Percentiles rank a stretch among this genome's conserved stretches.
These are phyloP conservation scores for Melopsittacus undulatus DNA, from an alignment of 2,797 vertebrate genomes.

Conservation along the genomic window DNA sequence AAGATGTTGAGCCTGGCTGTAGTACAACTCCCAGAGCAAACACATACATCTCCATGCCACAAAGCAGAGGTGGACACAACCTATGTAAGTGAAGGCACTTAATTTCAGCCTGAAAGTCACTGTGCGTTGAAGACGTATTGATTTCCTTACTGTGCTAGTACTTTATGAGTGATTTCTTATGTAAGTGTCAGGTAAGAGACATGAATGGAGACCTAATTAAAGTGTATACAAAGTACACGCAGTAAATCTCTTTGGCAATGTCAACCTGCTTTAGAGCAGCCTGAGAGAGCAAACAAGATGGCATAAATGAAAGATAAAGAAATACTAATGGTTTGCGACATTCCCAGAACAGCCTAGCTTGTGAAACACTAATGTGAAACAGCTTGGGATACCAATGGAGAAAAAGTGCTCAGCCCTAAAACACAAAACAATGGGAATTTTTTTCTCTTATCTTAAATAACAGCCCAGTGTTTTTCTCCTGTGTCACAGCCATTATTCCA, in stretches of 20 bases:
- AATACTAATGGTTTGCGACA: neutral
- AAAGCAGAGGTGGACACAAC: neutral
- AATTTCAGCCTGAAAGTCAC: constrained; percentile 53
- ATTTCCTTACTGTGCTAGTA: constrained; percentile 18
- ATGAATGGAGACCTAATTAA: constrained; percentile 68
- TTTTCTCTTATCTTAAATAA: constrained; percentile 5
- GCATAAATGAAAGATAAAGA: constrained; percentile 57
- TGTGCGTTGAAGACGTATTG: neutral
- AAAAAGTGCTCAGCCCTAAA: neutral
- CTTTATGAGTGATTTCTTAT: constrained; percentile 70
- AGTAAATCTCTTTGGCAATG: constrained; percentile 63
- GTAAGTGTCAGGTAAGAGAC: constrained; percentile 55
- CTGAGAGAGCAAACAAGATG: constrained; percentile 41
- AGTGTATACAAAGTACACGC: constrained; percentile 17
- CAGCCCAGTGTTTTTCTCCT: neutral
- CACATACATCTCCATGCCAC: neutral
- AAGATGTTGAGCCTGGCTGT: neutral
- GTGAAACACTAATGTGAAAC: neutral
- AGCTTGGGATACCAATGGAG: neutral
- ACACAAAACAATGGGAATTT: neutral
- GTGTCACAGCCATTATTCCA: neutral
- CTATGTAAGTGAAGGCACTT: constrained; percentile 25
- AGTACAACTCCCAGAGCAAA: neutral
- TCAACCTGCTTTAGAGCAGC: constrained; percentile 43
- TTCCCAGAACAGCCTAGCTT: constrained; percentile 18